Percentiles rank a stretch among this genome's conserved stretches.
phyloP scores from a whole-genome alignment of 2,888 invertebrate genomes.

The Chloroclysta siterata region DNA sequence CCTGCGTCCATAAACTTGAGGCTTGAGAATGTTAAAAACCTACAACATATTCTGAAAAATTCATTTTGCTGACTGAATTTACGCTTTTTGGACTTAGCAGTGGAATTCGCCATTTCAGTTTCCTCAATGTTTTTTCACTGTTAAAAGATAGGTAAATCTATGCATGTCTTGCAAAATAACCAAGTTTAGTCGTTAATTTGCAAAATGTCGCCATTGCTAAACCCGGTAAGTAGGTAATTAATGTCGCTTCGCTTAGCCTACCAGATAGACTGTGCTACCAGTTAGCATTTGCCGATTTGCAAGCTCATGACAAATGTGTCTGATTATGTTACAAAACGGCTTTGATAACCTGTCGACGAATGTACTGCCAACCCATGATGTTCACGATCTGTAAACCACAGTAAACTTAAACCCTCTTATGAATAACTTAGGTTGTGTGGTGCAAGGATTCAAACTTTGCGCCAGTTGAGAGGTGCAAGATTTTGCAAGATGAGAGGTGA shows the following conservation, averaged over 20 bases:
- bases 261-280: constrained; percentile 5
- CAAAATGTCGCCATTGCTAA: constrained; percentile 24
- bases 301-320: constrained; percentile 26
- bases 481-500: no score
- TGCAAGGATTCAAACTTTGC: no score
- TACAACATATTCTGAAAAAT: no score
- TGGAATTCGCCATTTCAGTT: not conserved
- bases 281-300: constrained; percentile 30
- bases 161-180: constrained; percentile 5
- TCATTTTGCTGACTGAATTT: no score
- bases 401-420: no score
- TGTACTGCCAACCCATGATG: constrained; percentile 23
- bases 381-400: constrained; percentile 60
- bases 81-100: no score
- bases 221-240: constrained; percentile 31
- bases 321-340: constrained; percentile 30
- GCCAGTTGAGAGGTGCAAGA: no score
- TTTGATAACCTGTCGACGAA: constrained; percentile 30
- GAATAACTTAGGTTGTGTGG: no score
- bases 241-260: constrained; percentile 21
- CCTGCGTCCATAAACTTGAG: no score
- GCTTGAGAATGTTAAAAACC: no score
- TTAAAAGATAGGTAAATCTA: not conserved
- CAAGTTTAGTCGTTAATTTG: constrained; percentile 11
- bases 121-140: not conserved